Conservation (phyloP, 1,140 invertebrate species). For the Chlorops oryzae region DNA sequence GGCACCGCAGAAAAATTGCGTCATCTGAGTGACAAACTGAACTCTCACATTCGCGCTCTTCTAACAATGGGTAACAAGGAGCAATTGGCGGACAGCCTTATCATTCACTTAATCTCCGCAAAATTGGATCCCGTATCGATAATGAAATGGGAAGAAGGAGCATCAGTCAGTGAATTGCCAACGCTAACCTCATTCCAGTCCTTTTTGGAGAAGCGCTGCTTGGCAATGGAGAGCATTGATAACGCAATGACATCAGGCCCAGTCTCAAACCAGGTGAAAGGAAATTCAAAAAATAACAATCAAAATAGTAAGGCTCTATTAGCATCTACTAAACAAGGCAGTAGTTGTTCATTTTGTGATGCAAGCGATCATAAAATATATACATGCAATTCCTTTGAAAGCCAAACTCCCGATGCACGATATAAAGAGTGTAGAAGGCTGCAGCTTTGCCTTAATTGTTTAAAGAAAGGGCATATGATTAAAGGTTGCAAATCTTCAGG, state of each 20-base stretch:
- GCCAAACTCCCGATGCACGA: not conserved
- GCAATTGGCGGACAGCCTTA: not conserved
- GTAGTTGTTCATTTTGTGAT: conserved; percentile 2
- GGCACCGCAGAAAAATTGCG: not conserved
- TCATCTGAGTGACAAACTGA: not conserved
- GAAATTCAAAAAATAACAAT: not conserved
- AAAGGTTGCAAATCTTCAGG: conserved; percentile 1
- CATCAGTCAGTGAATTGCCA: not conserved
- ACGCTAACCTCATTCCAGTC: not conserved
- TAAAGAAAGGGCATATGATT: not conserved
- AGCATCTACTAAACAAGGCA: not conserved
- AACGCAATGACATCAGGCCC: too few relatives aligned
- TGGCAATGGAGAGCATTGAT: not conserved
- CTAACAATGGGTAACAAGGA: not conserved
- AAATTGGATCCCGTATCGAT: not conserved
- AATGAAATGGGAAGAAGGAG: conserved; percentile 5
- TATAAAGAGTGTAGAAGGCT: conserved; percentile 3
- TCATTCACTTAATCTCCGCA: not conserved
- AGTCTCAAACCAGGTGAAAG: too few relatives aligned
- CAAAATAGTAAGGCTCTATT: not conserved
- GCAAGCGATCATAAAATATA: conserved; percentile 7
- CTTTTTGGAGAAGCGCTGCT: conserved; percentile 4
- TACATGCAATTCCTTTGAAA: conserved; percentile 1
- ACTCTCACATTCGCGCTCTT: conserved; percentile 1
- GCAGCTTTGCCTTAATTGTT: conserved; percentile 6